phyloP scores from a whole-genome alignment of 2,888 invertebrate species.

The Deroplatys truncata region DNA sequence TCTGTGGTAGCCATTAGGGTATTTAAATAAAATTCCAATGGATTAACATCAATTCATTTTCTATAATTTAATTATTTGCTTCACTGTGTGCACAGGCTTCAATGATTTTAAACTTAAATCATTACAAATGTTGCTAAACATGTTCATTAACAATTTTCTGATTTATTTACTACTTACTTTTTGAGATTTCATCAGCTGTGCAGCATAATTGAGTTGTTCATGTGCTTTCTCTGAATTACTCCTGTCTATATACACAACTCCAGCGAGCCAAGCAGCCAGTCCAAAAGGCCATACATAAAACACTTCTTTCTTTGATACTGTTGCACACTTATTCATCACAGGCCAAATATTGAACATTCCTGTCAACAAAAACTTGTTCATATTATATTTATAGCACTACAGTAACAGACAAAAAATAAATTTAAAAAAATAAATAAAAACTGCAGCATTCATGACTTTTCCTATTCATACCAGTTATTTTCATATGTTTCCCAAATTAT shows the following conservation, averaged over 20 bases:
- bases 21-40: too few relatives aligned
- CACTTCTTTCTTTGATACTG: constrained; percentile 52
- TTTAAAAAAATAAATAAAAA: too few relatives aligned
- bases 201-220: constrained; percentile 39
- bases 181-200: constrained; percentile 37
- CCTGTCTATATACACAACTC: constrained; percentile 52
- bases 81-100: too few relatives aligned
- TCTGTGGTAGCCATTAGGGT: too few relatives aligned
- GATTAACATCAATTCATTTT: too few relatives aligned
- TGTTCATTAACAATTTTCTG: too few relatives aligned
- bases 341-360: constrained; percentile 62
- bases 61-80: too few relatives aligned
- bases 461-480: not conserved
- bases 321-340: constrained; percentile 45
- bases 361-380: constrained; percentile 35
- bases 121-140: too few relatives aligned
- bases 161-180: constrained; percentile 34
- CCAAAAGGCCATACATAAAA: constrained; percentile 52
- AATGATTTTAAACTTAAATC: too few relatives aligned
- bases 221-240: constrained; percentile 46
- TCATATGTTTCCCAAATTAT: not conserved
- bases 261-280: constrained; percentile 50
- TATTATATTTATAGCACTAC: too few relatives aligned
- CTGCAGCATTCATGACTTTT: not conserved
- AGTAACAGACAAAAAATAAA: too few relatives aligned